These are phyloP conservation scores for Yponomeuta cagnagella DNA, from an alignment of 2,888 invertebrate species.

Conservation along the genomic window DNA sequence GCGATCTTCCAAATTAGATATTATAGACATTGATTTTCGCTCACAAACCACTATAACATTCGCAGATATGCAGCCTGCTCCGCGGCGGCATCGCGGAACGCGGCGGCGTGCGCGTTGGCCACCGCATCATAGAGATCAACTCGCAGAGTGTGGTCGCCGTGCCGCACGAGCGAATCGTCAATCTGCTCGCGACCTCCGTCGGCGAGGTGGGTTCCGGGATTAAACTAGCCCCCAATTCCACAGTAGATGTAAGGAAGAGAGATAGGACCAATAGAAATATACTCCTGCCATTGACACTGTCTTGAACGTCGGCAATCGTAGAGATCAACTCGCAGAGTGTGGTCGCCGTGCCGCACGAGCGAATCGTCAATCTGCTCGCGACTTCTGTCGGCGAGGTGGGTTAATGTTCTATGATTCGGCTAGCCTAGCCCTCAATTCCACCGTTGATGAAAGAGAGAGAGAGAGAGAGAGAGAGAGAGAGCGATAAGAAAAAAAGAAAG, in stretches of 20 bases:
- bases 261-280: too few relatives aligned
- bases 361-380: constrained; percentile 98
- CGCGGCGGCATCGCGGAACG: constrained; percentile 99
- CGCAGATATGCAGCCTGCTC: constrained; percentile 96
- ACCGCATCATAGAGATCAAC: constrained; percentile 99
- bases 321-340: constrained; percentile 75
- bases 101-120: constrained; percentile 98
- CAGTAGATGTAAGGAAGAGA: background rate
- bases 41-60: constrained; percentile 14
- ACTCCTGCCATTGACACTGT: too few relatives aligned
- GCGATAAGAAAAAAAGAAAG: too few relatives aligned
- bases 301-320: constrained; percentile 79
- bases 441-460: too few relatives aligned
- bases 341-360: constrained; percentile 96
- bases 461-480: too few relatives aligned
- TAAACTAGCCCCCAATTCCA: background rate
- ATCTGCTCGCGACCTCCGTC: constrained; percentile 98
- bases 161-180: constrained; percentile 99
- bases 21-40: too few relatives aligned
- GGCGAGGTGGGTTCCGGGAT: constrained; percentile 85
- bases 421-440: background rate
- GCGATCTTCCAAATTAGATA: too few relatives aligned
- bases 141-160: constrained; percentile 99
- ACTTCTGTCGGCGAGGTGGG: constrained; percentile 98
- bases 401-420: background rate